Evolutionary conservation across 1,140 invertebrate genomes (phyloP), one percentile per base, ranked within the genome.

Genomic region (Metaphire vulgaris): DNA sequence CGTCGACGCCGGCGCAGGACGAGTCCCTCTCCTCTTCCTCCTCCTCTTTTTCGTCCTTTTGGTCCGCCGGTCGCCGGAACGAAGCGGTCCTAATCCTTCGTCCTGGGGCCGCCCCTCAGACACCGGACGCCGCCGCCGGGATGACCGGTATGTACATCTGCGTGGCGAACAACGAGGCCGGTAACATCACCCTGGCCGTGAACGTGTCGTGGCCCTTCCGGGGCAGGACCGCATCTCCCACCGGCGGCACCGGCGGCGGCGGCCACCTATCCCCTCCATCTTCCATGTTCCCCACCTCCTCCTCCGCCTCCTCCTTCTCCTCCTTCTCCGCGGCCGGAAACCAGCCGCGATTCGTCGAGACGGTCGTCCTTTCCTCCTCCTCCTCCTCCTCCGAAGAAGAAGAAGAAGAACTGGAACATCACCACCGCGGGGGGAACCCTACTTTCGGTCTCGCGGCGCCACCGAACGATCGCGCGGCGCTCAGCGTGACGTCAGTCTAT

Each of bases 101-200:
- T 56, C 41, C 41, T 6, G n/a, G n/a, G n/a, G n/a, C n/a, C n/a
- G 6, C 6, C 21, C 41, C 6, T 56, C 41, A 56, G 6, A 12
- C 41, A 56, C 41, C 41, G 41, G 41, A 56, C 6, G 41, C 41
- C 6, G 41, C 41, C 6, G 6, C 21, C 21, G 41, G 41, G 6
- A 56, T 56, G 41, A 56, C 41, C 16, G 81, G 81, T 14, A 79
- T 77, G 70, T 86, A 85, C 76, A 80, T 81, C 74, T 86, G 85
- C 75, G 77, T 86, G 30, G 85, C 85, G 16, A 83, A 81, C 75
- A 86, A 86, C 76, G 82, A 83, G 0, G 85, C 83, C 0, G 85
- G 85, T 14, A 85, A 86, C 74, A 83, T 85, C 2, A 86, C 84
- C 12, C 82, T 86, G 33, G 82, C 82, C 0, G 76, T 86, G 14